These are phyloP conservation scores for Saguinus imperator DNA, from an alignment of 2,113 vertebrate species.

Conservation along the genomic window DNA sequence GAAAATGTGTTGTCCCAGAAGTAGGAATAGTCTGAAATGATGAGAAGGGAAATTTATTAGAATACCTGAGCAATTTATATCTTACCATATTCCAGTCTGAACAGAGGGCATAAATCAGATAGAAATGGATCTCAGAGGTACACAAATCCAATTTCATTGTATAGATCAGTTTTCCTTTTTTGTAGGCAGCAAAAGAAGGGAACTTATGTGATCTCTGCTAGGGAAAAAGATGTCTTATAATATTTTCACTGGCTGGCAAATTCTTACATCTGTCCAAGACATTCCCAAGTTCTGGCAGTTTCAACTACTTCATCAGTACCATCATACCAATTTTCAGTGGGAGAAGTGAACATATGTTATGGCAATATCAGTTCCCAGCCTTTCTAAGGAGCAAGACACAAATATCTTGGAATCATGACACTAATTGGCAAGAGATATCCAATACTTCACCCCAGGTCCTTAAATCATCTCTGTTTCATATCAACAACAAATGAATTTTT, in stretches of 20 bases:
- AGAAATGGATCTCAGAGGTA: conserved; percentile 67
- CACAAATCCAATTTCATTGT: conserved; percentile 71
- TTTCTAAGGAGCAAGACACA: neutral
- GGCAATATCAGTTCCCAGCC: neutral
- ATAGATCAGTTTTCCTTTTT: conserved; percentile 67
- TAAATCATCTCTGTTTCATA: neutral
- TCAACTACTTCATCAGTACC: neutral
- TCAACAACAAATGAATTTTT: neutral
- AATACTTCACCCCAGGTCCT: neutral
- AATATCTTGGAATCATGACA: neutral
- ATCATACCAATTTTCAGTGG: neutral
- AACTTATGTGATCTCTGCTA: conserved; percentile 35
- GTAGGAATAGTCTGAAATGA: conserved; percentile 48
- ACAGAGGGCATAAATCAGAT: conserved; percentile 64
- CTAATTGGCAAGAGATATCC: conserved; percentile 10
- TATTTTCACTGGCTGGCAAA: conserved; percentile 56
- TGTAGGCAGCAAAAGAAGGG: conserved; percentile 41
- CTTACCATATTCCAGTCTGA: conserved; percentile 48
- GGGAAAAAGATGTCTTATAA: conserved; percentile 54
- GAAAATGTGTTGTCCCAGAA: conserved; percentile 35
- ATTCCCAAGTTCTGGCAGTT: neutral
- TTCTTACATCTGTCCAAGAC: conserved; percentile 36
- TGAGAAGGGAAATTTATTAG: conserved; percentile 66
- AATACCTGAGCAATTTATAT: conserved; percentile 63
- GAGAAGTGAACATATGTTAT: neutral